Evolutionary conservation across 2,797 vertebrate genomes (phyloP).

Genomic region (Eulemur rubriventer): DNA sequence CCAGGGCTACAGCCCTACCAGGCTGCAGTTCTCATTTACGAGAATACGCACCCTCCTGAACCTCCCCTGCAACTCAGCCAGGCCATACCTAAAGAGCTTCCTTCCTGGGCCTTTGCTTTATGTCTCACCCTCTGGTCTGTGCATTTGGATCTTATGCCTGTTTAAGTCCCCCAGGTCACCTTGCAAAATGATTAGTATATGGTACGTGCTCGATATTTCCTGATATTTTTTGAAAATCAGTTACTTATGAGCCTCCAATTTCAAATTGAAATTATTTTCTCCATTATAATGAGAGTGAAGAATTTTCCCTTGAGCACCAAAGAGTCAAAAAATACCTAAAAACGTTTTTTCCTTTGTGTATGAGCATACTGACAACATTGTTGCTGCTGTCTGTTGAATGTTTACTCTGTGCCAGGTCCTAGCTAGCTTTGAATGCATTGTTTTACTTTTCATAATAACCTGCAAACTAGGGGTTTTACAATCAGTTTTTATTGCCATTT

Average conservation of each 20-base stretch:
- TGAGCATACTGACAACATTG: too few species aligned
- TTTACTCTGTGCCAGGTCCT: background rate
- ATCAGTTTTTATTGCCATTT: background rate
- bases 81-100: background rate
- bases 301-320: background rate
- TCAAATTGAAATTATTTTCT: constrained; percentile 6
- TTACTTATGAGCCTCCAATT: background rate
- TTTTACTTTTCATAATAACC: background rate
- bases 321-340: background rate
- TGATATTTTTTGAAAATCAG: background rate
- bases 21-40: background rate
- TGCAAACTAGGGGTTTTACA: background rate
- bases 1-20: background rate
- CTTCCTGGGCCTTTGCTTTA: background rate
- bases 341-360: background rate
- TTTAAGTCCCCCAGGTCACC: background rate
- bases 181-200: constrained; percentile 14
- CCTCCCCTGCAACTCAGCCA: background rate
- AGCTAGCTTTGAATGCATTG: background rate
- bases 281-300: background rate
- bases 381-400: background rate
- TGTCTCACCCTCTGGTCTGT: background rate
- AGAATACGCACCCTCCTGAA: background rate
- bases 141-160: background rate
- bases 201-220: background rate